Conservation (phyloP, 2,113 vertebrate genomes). For the Echinops telfairi region DNA sequence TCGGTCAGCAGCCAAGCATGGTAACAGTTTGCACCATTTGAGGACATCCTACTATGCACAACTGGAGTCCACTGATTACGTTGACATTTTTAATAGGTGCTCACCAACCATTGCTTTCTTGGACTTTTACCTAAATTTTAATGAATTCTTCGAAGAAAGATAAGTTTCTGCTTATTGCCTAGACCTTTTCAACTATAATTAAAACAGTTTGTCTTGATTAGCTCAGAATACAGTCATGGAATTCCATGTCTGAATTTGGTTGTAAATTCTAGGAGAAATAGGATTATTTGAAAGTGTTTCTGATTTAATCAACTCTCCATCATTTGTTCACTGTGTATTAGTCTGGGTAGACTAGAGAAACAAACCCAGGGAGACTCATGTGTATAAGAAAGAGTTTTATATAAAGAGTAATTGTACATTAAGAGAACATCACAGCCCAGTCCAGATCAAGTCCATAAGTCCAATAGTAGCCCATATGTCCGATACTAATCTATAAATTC, state of each 20-base stretch:
- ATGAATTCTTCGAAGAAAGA: constrained; percentile 59
- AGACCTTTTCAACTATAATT: constrained; percentile 64
- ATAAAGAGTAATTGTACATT: no score
- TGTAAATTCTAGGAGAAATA: constrained; percentile 69
- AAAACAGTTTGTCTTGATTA: constrained; percentile 74
- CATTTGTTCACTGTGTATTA: no score
- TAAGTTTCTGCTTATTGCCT: constrained; percentile 73
- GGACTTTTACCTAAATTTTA: constrained; percentile 10
- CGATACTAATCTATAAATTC: no score
- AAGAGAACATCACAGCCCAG: no score
- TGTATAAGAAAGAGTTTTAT: no score
- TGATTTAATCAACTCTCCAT: constrained; percentile 76
- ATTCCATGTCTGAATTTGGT: constrained; percentile 46
- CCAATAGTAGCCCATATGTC: no score
- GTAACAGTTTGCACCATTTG: neutral
- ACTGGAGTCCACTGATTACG: constrained; percentile 8
- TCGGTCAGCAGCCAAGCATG: neutral
- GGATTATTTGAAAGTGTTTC: constrained; percentile 71
- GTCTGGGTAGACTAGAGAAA: no score
- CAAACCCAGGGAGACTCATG: no score
- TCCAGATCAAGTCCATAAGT: no score
- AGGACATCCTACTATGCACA: neutral
- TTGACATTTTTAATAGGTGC: neutral
- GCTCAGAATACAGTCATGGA: constrained; percentile 73
- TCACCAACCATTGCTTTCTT: constrained; percentile 39